Evolutionary conservation across 2,797 vertebrate species (phyloP).

Genomic region (Protosalanx chinensis): DNA sequence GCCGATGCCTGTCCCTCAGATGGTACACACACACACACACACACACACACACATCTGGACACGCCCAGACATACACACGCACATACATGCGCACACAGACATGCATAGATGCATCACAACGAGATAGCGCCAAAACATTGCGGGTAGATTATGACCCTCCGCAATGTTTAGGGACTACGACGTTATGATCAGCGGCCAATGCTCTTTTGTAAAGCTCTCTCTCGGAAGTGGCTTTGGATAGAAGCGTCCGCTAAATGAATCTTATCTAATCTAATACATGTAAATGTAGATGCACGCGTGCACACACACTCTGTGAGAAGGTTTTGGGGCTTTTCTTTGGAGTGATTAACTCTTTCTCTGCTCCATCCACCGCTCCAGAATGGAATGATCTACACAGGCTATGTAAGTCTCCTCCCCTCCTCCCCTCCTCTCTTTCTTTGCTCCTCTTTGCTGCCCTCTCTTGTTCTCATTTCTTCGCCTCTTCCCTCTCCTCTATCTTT

Average conservation of each 20-base stretch:
- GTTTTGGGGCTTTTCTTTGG: conserved; percentile 47
- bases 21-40: conserved; percentile 66
- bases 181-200: no score
- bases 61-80: not conserved
- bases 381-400: conserved; percentile 86
- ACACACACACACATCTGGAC: not conserved
- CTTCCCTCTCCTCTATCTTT: not conserved
- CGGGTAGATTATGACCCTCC: no score
- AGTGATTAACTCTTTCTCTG: conserved; percentile 52
- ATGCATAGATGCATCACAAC: no score
- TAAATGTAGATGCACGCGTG: not conserved
- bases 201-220: no score
- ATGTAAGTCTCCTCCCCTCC: conserved; percentile 71
- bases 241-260: no score
- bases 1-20: conserved; percentile 69
- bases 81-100: not conserved
- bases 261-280: no score
- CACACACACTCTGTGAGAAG: conserved; percentile 29
- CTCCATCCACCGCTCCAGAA: conserved; percentile 60
- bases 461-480: not conserved
- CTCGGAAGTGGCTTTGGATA: no score
- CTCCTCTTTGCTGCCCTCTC: conserved; percentile 2
- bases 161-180: no score
- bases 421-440: not conserved
- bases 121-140: no score